phyloP scores from a whole-genome alignment of 2,113 vertebrate species.

The Epinephelus cyanopodus region DNA sequence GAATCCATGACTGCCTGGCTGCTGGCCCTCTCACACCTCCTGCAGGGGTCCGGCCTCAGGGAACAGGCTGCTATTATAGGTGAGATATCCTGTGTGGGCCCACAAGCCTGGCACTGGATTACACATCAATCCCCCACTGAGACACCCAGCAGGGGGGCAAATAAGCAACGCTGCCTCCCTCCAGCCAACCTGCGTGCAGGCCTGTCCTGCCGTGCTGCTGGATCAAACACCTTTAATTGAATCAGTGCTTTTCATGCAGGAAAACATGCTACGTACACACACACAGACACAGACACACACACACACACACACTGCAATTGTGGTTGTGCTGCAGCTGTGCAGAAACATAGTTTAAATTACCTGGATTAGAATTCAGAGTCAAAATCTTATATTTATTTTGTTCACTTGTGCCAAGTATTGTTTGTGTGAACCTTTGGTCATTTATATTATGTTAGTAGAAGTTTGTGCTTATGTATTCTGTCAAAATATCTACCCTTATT shows the following conservation, averaged over 20 bases:
- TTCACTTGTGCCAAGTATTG: background rate
- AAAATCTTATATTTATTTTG: background rate
- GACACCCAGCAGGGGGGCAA: conserved; percentile 47
- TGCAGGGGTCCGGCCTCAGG: conserved; percentile 56
- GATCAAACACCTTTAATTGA: conserved; percentile 75
- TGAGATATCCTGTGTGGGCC: conserved; percentile 74
- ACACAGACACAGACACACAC: conserved; percentile 17
- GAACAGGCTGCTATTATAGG: conserved; percentile 71
- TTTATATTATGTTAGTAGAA: background rate
- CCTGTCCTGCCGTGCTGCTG: conserved; percentile 41
- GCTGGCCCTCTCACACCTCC: conserved; percentile 58
- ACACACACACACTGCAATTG: conserved; percentile 4
- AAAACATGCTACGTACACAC: conserved; percentile 25
- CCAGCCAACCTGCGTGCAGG: conserved; percentile 36
- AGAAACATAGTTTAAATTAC: background rate
- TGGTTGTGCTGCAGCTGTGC: conserved; percentile 2
- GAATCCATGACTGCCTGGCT: conserved; percentile 16
- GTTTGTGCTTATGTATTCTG: background rate
- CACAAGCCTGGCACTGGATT: conserved; percentile 70
- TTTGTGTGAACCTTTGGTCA: no score
- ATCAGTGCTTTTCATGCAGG: conserved; percentile 53
- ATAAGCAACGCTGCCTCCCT: conserved; percentile 41
- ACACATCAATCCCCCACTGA: conserved; percentile 63
- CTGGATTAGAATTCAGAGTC: background rate
- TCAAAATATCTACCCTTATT: background rate